Conservation (phyloP, 2,888 invertebrate genomes). For the Standfussiana lucernea region DNA sequence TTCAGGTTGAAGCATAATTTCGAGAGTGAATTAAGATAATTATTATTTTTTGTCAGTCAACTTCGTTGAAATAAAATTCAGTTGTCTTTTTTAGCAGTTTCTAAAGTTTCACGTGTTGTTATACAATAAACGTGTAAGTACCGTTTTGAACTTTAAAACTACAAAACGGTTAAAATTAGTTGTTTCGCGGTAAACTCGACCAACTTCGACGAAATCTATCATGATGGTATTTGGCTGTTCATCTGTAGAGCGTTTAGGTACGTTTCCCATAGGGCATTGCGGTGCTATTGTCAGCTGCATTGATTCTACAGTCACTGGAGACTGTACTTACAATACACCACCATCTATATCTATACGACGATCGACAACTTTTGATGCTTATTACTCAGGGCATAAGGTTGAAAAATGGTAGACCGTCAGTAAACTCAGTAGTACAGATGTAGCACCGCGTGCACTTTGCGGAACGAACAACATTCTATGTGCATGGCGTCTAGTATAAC, state of each 20-base stretch:
- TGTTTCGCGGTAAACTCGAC: neutral
- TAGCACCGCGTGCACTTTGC: neutral
- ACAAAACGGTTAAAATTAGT: neutral
- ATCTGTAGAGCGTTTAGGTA: neutral
- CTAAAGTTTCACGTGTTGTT: neutral
- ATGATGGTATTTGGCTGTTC: neutral
- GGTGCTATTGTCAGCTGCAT: slow-evolving; percentile 12
- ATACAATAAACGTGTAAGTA: neutral
- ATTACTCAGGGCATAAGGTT: too few relatives aligned
- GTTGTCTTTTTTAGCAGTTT: neutral
- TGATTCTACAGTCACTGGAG: slow-evolving; percentile 27
- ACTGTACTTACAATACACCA: neutral
- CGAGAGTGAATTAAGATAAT: neutral
- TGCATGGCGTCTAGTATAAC: neutral
- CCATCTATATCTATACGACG: neutral
- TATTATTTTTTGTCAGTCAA: neutral
- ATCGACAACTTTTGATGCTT: too few relatives aligned
- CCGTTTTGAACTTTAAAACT: neutral
- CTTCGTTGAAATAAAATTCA: neutral
- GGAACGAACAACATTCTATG: slow-evolving; percentile 2
- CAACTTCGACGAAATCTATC: neutral
- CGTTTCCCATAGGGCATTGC: neutral
- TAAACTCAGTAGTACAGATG: too few relatives aligned
- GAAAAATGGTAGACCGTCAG: too few relatives aligned
- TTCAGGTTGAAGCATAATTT: neutral